phyloP scores from a whole-genome alignment of 2,113 vertebrate genomes.

The Crypturellus undulatus region DNA sequence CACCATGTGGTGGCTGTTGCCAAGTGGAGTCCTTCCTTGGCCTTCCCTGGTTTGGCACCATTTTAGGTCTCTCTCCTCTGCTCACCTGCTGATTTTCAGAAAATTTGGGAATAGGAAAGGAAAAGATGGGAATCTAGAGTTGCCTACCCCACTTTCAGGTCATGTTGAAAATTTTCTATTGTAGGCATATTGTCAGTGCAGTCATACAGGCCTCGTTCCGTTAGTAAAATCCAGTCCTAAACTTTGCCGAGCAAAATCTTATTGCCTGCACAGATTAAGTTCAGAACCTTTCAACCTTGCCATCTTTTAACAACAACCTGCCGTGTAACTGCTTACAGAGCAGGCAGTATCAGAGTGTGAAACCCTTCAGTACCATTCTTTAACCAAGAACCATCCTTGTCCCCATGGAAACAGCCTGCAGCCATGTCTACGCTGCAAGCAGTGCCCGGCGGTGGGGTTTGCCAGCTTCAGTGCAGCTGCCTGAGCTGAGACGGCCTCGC shows the following conservation, averaged over 20 bases:
- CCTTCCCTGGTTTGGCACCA: neutral
- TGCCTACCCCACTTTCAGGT: neutral
- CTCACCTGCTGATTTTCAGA: neutral
- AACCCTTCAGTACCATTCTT: neutral
- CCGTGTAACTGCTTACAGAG: neutral
- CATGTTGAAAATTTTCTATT: neutral
- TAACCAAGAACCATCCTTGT: neutral
- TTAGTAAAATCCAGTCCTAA: neutral
- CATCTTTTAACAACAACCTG: neutral
- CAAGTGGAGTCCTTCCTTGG: neutral
- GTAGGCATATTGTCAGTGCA: fast-evolving
- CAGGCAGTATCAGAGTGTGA: neutral
- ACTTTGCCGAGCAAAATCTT: neutral
- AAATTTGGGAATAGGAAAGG: neutral
- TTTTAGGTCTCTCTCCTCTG: neutral
- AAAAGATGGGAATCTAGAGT: neutral
- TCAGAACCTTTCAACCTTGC: fast-evolving
- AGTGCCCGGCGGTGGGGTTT: neutral
- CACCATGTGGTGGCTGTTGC: fast-evolving
- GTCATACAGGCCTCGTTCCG: neutral
- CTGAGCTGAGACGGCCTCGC: neutral
- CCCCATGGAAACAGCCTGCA: neutral
- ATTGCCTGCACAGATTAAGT: neutral
- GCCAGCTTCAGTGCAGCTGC: neutral
- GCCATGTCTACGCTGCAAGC: neutral